phyloP scores from a whole-genome alignment of 2,888 invertebrate genomes.

The Melanchra persicariae region DNA sequence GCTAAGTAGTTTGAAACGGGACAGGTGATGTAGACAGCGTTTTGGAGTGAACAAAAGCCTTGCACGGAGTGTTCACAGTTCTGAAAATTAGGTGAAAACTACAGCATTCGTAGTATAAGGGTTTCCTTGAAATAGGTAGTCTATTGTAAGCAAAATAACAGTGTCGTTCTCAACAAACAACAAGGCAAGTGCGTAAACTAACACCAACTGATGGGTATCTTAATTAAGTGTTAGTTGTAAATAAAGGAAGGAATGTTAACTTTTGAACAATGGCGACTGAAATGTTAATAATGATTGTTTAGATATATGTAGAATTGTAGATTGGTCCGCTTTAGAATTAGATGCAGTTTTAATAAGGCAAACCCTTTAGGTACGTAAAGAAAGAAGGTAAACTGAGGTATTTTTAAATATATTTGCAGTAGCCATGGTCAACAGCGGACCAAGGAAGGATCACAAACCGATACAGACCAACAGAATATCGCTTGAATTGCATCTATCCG shows the following conservation, averaged over 20 bases:
- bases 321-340: neutral
- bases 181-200: conserved; percentile 28
- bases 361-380: neutral
- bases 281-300: neutral
- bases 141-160: neutral
- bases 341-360: too few relatives aligned
- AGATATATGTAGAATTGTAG: neutral
- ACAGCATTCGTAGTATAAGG: neutral
- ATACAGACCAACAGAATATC: conserved; percentile 24
- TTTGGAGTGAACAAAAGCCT: neutral
- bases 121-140: conserved; percentile 14
- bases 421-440: conserved; percentile 6
- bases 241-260: neutral
- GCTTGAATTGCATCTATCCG: conserved; percentile 25
- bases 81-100: neutral
- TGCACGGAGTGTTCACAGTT: neutral
- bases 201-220: conserved; percentile 41
- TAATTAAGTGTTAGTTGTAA: conserved; percentile 37
- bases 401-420: neutral
- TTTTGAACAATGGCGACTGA: neutral
- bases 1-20: conserved; percentile 52
- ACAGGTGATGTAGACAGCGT: conserved; percentile 31
- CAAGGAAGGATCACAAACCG: conserved; percentile 9
- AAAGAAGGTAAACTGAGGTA: neutral
- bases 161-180: conserved; percentile 14